These are phyloP conservation scores for Allacma fusca DNA, from an alignment of 2,888 invertebrate genomes.

Conservation along the genomic window DNA sequence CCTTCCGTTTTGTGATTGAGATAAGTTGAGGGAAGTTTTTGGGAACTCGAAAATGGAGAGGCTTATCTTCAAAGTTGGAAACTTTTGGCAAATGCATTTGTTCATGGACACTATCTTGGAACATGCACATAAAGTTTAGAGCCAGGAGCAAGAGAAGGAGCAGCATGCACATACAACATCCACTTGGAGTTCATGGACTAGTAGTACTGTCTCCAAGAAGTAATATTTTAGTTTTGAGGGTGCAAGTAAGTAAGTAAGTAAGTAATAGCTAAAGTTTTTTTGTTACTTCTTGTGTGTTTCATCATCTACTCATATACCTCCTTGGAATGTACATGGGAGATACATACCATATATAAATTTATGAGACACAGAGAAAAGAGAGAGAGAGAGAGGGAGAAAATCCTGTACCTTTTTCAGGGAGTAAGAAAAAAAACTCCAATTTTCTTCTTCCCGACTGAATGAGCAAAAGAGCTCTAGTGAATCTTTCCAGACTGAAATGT, in stretches of 20 bases:
- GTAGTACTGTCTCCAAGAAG: no score
- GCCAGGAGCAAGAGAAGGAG: no score
- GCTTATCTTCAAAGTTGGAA: conserved; percentile 34
- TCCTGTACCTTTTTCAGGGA: conserved; percentile 4
- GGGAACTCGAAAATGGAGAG: conserved; percentile 22
- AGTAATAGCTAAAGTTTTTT: conserved; percentile 20
- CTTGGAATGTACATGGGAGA: neutral
- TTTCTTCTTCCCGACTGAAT: conserved; percentile 25
- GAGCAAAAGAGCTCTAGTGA: no score
- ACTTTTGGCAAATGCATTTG: conserved; percentile 13
- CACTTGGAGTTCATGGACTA: no score
- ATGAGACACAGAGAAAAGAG: no score
- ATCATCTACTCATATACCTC: neutral
- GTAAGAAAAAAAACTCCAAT: conserved; percentile 29
- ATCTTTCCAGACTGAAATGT: neutral
- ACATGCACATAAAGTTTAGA: no score
- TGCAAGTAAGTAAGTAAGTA: no score
- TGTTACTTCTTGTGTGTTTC: neutral
- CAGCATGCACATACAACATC: no score
- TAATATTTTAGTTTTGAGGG: neutral
- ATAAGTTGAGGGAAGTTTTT: no score
- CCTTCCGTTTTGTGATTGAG: no score
- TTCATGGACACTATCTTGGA: neutral
- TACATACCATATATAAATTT: conserved; percentile 6
- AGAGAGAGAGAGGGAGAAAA: neutral